Base-by-base conservation (phyloP, 2,888 invertebrate species). In the Xestia rhomboidea region DNA sequence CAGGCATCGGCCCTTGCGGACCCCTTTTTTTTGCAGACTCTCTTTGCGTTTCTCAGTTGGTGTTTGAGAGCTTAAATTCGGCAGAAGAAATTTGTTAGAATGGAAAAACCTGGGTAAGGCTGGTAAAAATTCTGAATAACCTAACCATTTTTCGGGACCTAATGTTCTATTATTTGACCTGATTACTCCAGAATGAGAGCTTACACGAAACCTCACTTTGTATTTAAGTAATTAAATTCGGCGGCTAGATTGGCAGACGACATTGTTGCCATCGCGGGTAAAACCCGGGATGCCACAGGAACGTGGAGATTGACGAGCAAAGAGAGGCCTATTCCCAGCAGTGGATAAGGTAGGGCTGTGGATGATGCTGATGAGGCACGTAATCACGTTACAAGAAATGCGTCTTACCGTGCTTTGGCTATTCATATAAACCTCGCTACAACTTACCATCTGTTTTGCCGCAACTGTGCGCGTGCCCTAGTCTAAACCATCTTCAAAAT, bases 401-500 rank as follows among this genome's bases (percentile, higher is more conserved):
- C 6, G 27, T 13, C 6, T 38, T 38, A 63, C 21, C 34, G 18
- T 5, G 11, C 30, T 21, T 30, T 4, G 21, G 30, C 24, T 24
- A 27, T 41, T 3, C 41, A 41, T 3, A 41, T 41, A 15, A 41
- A 64, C 21, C 7, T 46, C 30, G 3, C 3, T 38, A 27, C 0
- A 13, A 0, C 4, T 24, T 77, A 46, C 44, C 71, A 62, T n/a
- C 27, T 30, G 18, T 69, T 72, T 69, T 24, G 27, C 18, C 13
- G 68, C 30, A 72, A 44, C n/a, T 41, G 24, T 60, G 44, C 27
- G 62, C 41, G 18, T 41, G 51, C 27, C 66, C 46, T 83, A 69
- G 21, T 68, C 51, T 68, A 62, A 68, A 81, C 60, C 54, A 60
- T 67, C 30, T 57, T 66, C 51, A 66, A 78, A 81, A 78, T 72